phyloP scores from a whole-genome alignment of 1,140 invertebrate genomes.

The Drosophila orosa region DNA sequence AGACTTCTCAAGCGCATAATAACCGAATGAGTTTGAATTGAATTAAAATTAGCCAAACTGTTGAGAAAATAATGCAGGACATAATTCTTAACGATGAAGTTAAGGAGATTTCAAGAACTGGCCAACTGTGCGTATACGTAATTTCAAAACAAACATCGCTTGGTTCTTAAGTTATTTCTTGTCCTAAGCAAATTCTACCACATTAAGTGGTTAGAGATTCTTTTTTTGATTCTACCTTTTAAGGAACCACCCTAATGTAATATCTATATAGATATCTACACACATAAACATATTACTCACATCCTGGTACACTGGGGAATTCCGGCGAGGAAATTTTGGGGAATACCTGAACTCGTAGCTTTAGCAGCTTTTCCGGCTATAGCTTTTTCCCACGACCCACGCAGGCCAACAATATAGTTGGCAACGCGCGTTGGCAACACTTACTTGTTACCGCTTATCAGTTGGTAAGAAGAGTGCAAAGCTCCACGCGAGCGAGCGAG shows the following conservation, averaged over 20 bases:
- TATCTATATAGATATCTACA: background rate
- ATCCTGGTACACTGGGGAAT: conserved; percentile 9
- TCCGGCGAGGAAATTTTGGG: background rate
- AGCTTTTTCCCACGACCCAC: conserved; percentile 37
- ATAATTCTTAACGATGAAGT: no score
- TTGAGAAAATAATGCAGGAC: background rate
- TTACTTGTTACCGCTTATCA: conserved; percentile 35
- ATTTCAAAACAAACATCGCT: background rate
- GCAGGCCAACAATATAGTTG: conserved; percentile 21
- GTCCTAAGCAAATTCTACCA: no score
- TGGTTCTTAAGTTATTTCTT: background rate
- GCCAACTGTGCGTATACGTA: background rate
- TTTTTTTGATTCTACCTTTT: background rate
- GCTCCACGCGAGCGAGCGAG: conserved; percentile 10
- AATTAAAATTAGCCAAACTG: background rate
- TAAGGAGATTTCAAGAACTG: no score
- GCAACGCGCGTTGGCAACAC: conserved; percentile 39
- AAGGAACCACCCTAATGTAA: background rate
- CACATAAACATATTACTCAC: background rate
- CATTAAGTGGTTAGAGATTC: background rate
- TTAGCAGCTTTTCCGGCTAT: conserved; percentile 18
- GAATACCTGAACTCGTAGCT: conserved; percentile 2
- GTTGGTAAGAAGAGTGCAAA: conserved; percentile 44
- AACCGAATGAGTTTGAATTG: background rate
- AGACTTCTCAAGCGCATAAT: background rate